Evolutionary conservation across 1,140 invertebrate genomes (phyloP).

Genomic region (Holcopasites calliopsidis): DNA sequence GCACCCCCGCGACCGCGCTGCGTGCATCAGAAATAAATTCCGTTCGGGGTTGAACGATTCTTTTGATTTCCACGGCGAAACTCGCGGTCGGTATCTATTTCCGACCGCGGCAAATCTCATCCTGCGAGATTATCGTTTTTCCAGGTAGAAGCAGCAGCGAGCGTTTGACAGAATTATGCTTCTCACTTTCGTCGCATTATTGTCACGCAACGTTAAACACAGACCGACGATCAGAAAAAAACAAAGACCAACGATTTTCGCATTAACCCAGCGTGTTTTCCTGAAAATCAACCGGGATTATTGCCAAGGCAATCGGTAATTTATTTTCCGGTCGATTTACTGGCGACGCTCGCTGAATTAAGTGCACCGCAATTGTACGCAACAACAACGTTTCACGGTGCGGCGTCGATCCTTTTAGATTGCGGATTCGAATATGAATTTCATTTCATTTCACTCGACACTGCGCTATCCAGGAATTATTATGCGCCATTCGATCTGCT

Average conservation of each 20-base stretch:
- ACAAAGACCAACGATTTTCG: conserved; percentile 26
- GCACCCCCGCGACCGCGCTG: background rate
- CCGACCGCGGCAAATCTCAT: conserved; percentile 32
- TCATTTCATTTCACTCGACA: no score
- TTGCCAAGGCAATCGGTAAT: conserved; percentile 68
- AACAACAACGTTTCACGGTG: conserved; percentile 17
- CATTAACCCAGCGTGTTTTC: conserved; percentile 12
- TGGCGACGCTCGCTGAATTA: conserved; percentile 34
- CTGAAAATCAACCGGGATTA: conserved; percentile 56
- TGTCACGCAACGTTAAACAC: conserved; percentile 47
- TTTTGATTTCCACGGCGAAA: background rate
- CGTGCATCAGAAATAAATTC: conserved; percentile 31
- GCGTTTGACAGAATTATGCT: conserved; percentile 41
- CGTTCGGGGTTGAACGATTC: background rate
- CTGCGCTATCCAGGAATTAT: no score
- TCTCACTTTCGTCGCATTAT: conserved; percentile 44
- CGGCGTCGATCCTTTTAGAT: background rate
- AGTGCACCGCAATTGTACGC: conserved; percentile 11
- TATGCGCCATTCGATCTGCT: background rate
- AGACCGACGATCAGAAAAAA: background rate
- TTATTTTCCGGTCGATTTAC: conserved; percentile 61
- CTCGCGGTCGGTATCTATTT: conserved; percentile 22
- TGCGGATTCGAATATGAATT: background rate
- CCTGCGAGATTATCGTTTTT: conserved; percentile 44
- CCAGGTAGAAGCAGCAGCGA: conserved; percentile 24